Evolutionary conservation across 2,888 invertebrate genomes (phyloP).

Genomic region (Drosophila longiperda): DNA sequence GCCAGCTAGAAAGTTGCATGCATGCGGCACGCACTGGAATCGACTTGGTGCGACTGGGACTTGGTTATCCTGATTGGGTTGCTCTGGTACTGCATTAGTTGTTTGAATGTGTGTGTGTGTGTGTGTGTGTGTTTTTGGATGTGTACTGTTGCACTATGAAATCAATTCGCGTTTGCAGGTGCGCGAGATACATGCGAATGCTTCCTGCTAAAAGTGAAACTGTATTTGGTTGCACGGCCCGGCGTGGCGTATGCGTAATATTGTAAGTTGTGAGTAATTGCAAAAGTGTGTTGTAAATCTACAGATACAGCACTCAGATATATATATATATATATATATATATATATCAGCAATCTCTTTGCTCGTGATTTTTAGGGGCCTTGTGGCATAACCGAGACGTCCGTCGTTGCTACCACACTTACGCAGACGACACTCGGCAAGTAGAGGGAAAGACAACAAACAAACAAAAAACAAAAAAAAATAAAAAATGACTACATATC

Average conservation of each 20-base stretch:
- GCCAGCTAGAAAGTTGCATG: constrained; percentile 74
- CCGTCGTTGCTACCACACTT: constrained; percentile 52
- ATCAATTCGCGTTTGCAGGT: constrained; percentile 60
- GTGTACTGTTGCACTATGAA: constrained; percentile 27
- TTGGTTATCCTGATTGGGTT: constrained; percentile 73
- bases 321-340: not conserved
- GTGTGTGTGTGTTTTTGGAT: constrained; percentile 24
- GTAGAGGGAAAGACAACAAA: constrained; percentile 33
- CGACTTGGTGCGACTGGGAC: constrained; percentile 49
- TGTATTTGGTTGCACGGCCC: constrained; percentile 48
- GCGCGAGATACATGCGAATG: constrained; percentile 54
- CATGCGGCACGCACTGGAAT: constrained; percentile 69
- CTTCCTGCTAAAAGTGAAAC: constrained; percentile 69
- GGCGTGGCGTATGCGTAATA: constrained; percentile 66
- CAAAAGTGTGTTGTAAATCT: constrained; percentile 72
- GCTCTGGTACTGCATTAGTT: constrained; percentile 23
- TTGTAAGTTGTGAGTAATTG: constrained; percentile 72
- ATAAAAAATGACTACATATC: constrained; percentile 5
- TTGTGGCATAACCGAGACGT: constrained; percentile 30
- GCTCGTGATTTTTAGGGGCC: constrained; percentile 32
- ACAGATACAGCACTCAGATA: constrained; percentile 32
- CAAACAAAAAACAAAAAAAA: not conserved
- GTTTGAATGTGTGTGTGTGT: constrained; percentile 17
- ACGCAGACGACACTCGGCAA: constrained; percentile 48
- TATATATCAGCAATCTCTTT: constrained; percentile 46